A percentile compares a stretch with the other conserved stretches of the same genome.
Evolutionary conservation across 2,113 vertebrate species (phyloP).

Genomic region (Rhinoptilus africanus): DNA sequence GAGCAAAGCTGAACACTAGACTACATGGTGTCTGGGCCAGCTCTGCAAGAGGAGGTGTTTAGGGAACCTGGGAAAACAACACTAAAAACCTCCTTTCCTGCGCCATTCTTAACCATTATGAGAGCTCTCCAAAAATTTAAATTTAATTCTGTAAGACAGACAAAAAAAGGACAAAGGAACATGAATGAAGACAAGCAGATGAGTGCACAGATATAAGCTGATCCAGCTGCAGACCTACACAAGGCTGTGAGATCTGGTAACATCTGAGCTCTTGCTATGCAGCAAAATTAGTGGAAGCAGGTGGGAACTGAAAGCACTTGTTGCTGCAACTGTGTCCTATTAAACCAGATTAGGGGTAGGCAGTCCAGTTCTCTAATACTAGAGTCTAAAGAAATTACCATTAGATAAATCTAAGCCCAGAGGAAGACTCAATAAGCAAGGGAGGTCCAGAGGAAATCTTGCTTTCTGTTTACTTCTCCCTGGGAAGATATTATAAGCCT

Average conservation of each 20-base stretch:
- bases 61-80: neutral
- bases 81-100: neutral
- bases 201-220: neutral
- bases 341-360: neutral
- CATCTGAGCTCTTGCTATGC: neutral
- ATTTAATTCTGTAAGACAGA: neutral
- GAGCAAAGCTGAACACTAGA: neutral
- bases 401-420: neutral
- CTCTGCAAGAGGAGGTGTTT: neutral
- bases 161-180: neutral
- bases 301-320: neutral
- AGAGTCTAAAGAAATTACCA: neutral
- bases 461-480: neutral
- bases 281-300: neutral
- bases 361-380: neutral
- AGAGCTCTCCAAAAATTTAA: neutral
- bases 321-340: neutral
- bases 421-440: neutral
- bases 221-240: neutral
- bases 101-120: neutral
- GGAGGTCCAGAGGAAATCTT: neutral
- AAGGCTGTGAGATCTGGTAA: neutral
- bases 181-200: neutral
- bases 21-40: accelerated
- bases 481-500: neutral